phyloP scores from a whole-genome alignment of 2,888 invertebrate genomes.

The Colostygia pectinataria region DNA sequence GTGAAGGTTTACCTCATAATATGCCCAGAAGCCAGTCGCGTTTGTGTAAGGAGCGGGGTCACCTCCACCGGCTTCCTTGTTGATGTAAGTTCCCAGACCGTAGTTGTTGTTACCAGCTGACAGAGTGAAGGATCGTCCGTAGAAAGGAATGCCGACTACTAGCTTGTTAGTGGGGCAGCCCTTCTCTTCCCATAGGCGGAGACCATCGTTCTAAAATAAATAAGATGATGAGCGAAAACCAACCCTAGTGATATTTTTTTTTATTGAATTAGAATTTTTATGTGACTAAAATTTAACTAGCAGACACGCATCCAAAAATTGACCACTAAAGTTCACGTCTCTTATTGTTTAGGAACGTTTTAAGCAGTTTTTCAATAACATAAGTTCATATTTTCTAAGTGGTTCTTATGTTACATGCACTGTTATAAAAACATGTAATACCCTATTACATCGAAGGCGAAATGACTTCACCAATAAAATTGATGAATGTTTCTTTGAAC shows the following conservation, averaged over 20 bases:
- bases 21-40: conserved; percentile 93
- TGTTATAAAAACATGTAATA: no score
- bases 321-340: no score
- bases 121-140: conserved; percentile 92
- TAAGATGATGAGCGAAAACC: no score
- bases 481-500: conserved; percentile 15
- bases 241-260: no score
- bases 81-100: conserved; percentile 92
- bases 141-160: conserved; percentile 94
- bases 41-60: conserved; percentile 93
- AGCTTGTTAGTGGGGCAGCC: conserved; percentile 94
- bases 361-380: no score
- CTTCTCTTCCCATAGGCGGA: conserved; percentile 93
- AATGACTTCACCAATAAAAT: conserved; percentile 6
- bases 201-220: conserved; percentile 91
- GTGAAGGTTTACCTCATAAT: conserved; percentile 86
- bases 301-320: no score
- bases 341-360: no score
- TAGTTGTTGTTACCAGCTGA: conserved; percentile 92
- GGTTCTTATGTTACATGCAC: no score
- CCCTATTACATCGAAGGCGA: not conserved
- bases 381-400: no score
- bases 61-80: conserved; percentile 95
- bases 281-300: no score
- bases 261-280: no score